phyloP scores from a whole-genome alignment of 2,113 vertebrate species.

The Zosterops lateralis region DNA sequence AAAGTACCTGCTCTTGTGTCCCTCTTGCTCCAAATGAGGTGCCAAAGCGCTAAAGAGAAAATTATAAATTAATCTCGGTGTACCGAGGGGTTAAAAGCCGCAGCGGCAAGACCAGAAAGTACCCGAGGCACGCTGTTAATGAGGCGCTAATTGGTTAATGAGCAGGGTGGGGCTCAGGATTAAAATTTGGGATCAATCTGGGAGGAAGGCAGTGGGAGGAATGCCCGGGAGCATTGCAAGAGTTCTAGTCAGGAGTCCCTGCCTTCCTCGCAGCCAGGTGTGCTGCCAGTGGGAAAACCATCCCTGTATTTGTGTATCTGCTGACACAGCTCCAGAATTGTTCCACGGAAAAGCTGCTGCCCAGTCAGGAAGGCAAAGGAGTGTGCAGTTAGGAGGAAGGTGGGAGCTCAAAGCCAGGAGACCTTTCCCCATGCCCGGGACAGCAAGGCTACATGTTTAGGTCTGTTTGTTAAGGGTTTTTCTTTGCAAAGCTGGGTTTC shows the following conservation, averaged over 20 bases:
- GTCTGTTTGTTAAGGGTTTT: background rate
- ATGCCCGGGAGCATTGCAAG: rapidly evolving
- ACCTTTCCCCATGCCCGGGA: background rate
- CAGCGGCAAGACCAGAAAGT: background rate
- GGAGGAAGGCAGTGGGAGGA: too few relatives aligned
- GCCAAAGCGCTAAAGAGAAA: background rate
- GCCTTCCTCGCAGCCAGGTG: background rate
- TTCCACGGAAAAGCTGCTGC: background rate
- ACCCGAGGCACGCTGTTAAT: background rate
- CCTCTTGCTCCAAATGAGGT: background rate
- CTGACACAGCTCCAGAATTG: background rate
- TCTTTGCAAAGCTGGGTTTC: background rate
- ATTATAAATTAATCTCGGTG: background rate
- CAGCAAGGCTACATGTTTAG: rapidly evolving
- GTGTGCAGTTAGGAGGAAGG: background rate
- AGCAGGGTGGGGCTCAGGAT: background rate
- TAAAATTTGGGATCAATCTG: background rate
- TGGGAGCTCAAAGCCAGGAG: background rate
- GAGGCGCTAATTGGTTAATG: background rate
- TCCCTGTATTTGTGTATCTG: background rate
- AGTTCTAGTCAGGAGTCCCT: rapidly evolving
- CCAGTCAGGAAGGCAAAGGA: too few relatives aligned
- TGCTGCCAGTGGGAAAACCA: rapidly evolving
- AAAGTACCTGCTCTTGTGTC: background rate
- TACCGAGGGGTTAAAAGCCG: background rate